phyloP scores from a whole-genome alignment of 2,888 invertebrate genomes.

The Cephus pygmeus region DNA sequence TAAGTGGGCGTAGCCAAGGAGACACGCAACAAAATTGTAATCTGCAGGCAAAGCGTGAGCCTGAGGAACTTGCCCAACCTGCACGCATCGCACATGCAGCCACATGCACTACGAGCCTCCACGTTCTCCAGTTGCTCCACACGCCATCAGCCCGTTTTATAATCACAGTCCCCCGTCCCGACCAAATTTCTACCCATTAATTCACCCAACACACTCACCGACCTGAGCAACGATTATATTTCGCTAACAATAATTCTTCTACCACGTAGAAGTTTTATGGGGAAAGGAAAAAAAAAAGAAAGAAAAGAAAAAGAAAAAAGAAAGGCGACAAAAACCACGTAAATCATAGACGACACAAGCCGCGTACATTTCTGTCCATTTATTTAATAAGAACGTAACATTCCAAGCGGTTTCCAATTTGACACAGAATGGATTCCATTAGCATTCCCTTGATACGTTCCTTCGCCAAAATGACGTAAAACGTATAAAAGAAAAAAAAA shows the following conservation, averaged over 20 bases:
- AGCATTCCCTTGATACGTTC: slow-evolving; percentile 40
- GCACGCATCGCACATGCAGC: slow-evolving; percentile 40
- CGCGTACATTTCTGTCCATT: not conserved
- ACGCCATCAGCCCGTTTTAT: slow-evolving; percentile 56
- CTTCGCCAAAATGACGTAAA: slow-evolving; percentile 17
- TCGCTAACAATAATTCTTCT: not conserved
- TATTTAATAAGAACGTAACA: slow-evolving; percentile 26
- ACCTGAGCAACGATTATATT: not conserved
- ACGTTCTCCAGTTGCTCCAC: slow-evolving; percentile 34
- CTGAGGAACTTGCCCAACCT: slow-evolving; percentile 17
- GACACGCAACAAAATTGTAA: slow-evolving; percentile 58
- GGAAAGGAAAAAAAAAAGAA: not conserved
- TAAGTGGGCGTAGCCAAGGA: slow-evolving; percentile 51
- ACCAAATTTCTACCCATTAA: slow-evolving; percentile 54
- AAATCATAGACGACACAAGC: not conserved
- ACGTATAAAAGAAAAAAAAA: slow-evolving; percentile 25
- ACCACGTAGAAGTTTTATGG: not conserved
- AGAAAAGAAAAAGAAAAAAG: not conserved
- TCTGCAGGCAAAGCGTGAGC: slow-evolving; percentile 45
- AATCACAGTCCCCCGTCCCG: slow-evolving; percentile 42
- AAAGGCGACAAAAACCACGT: not conserved
- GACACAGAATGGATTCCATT: slow-evolving; percentile 57
- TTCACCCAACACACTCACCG: slow-evolving; percentile 20
- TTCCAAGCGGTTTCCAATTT: slow-evolving; percentile 57
- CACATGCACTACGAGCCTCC: slow-evolving; percentile 29